Base-by-base conservation (phyloP, 2,888 invertebrate genomes). In the Microdon myrmicae region DNA sequence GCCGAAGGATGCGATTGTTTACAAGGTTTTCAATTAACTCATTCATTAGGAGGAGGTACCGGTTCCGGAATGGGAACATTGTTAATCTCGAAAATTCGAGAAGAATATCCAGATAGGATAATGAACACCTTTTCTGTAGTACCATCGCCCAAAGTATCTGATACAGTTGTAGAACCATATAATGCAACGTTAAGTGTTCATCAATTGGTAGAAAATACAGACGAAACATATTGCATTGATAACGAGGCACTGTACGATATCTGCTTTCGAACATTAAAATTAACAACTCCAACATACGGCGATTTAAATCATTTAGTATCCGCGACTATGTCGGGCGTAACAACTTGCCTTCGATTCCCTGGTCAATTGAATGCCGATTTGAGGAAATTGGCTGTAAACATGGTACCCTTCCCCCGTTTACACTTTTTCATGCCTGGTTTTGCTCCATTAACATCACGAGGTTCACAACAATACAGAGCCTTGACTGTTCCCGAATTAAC, bases 401-500 rank as follows among this genome's bases (percentile, higher is more conserved):
- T 96, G 96, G 96, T 96, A 19, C 96, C 96, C 43, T 96, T 96
- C 87, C 96, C 96, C 2, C 90, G 95, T 76, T 86, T 95, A 34
- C 94, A 95, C 81, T 94, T 95, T 85, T 95, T 95, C 82, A 94
- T 95, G 91, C 93, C 94, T 37, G 95, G 95, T 8, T 96, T 96
- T 82, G 96, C 96, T 1, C 96, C 96, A 0, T 83, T 96, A 22
- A 95, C 94, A 14, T 92, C 90, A 1, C 87, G 94, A 72, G 94
- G 92, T 68, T 90, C 90, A 73, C 94, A 94, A 78, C 92, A 93
- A 74, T 95, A 95, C 84, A 85, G 94, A 74, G 90, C 94, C 31
- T 83, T 94, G 43, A 92, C 94, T 34, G 95, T 96, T 1, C 94
- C 94, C 7, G 95, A 96, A 79, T 84, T 96, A 58, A 94, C 94